Percentiles rank a stretch among this genome's conserved stretches.
phyloP scores from a whole-genome alignment of 2,113 vertebrate genomes.

The Dromaius novaehollandiae region DNA sequence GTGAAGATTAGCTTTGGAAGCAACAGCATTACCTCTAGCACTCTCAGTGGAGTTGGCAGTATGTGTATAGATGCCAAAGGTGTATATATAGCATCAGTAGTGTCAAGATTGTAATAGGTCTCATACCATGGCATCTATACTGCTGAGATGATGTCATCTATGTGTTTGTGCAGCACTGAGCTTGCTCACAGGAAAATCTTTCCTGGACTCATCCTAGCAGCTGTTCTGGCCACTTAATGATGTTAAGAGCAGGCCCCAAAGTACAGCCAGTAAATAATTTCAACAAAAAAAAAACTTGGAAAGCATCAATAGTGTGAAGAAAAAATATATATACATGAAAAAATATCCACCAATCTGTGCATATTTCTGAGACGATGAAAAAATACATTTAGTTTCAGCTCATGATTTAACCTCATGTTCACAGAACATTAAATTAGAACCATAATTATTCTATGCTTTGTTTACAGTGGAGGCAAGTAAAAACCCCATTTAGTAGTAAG shows the following conservation, averaged over 20 bases:
- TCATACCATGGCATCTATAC: background rate
- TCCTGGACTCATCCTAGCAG: background rate
- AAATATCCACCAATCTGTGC: background rate
- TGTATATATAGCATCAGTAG: background rate
- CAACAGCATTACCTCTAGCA: background rate
- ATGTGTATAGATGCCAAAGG: background rate
- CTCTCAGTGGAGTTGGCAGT: background rate
- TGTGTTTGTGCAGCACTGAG: background rate
- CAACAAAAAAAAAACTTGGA: background rate
- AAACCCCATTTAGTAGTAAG: background rate
- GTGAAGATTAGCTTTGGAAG: background rate
- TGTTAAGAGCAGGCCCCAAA: background rate
- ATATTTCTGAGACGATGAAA: slow-evolving; percentile 5
- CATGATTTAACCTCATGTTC: background rate
- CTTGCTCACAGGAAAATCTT: background rate
- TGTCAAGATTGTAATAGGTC: background rate
- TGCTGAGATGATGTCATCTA: background rate
- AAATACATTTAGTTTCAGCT: background rate
- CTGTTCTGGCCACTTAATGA: background rate
- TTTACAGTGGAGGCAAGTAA: background rate
- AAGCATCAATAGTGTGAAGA: background rate
- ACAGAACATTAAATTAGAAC: background rate
- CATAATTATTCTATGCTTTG: background rate
- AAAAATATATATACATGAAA: background rate
- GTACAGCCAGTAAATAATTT: background rate